Percentiles rank a stretch among this genome's conserved stretches.
Evolutionary conservation across 35 echinoderm and acorn worm genomes (phyloP).

Genomic region (Diadema setosum): DNA sequence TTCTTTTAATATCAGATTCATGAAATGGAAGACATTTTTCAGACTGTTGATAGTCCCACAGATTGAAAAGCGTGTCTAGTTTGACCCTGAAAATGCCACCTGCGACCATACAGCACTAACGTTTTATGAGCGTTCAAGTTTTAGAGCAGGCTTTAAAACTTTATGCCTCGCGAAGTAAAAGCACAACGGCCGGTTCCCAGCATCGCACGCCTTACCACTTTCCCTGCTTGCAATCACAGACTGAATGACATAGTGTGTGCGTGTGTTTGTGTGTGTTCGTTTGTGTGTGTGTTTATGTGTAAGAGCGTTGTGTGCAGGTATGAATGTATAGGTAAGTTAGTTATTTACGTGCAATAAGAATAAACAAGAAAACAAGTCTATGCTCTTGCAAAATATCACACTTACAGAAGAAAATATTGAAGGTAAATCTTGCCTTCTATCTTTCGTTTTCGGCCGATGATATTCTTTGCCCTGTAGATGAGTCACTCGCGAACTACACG

Average conservation of each 20-base stretch:
- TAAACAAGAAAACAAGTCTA: not conserved
- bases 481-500: too few relatives aligned
- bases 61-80: too few relatives aligned
- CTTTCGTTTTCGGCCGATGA: too few relatives aligned
- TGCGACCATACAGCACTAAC: constrained; percentile 32
- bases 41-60: too few relatives aligned
- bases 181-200: not conserved
- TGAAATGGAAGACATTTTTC: too few relatives aligned
- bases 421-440: too few relatives aligned
- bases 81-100: not conserved
- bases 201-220: not conserved
- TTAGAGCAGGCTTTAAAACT: constrained; percentile 62
- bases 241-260: not conserved
- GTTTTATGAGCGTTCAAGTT: constrained; percentile 60
- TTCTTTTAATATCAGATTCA: too few relatives aligned
- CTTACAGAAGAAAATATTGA: too few relatives aligned
- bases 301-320: not conserved
- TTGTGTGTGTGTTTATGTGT: not conserved
- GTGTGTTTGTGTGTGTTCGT: not conserved
- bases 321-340: not conserved
- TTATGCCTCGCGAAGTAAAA: constrained; percentile 36
- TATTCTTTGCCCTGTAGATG: too few relatives aligned
- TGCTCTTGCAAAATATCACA: too few relatives aligned
- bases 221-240: too few relatives aligned
- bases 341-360: not conserved